These are phyloP conservation scores for Rissa tridactyla DNA, from an alignment of 2,113 vertebrate genomes.

Conservation along the genomic window DNA sequence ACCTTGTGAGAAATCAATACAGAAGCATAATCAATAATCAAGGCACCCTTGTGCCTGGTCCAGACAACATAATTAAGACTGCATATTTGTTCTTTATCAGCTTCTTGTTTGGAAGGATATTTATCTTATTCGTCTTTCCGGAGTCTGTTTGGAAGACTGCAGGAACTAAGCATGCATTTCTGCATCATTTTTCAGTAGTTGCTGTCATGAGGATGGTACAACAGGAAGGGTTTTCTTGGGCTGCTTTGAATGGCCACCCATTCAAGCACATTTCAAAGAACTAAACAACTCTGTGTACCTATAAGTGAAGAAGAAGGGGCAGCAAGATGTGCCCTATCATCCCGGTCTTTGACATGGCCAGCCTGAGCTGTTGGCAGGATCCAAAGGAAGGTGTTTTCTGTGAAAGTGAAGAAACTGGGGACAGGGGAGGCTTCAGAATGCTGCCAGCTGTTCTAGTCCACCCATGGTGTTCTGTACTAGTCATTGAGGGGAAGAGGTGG, in stretches of 20 bases:
- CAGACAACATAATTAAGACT: background rate
- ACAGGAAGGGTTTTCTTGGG: background rate
- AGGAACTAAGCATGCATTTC: background rate
- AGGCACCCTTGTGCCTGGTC: background rate
- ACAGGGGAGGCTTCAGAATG: background rate
- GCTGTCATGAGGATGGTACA: fast-evolving
- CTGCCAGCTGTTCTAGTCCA: background rate
- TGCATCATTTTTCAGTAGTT: background rate
- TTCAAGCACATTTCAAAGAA: background rate
- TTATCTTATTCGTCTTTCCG: background rate
- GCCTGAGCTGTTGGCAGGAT: background rate
- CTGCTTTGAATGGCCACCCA: background rate
- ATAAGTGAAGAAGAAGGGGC: background rate
- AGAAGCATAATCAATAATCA: background rate
- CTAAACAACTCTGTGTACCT: background rate
- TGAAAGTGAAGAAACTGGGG: background rate
- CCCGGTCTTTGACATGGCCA: fast-evolving
- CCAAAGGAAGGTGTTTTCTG: background rate
- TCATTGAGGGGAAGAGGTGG: background rate
- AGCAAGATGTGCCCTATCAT: background rate
- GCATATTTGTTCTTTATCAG: background rate
- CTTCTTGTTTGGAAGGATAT: background rate
- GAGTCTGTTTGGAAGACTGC: background rate
- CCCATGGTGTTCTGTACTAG: background rate
- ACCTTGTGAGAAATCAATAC: background rate